Evolutionary conservation across 2,888 invertebrate genomes (phyloP).

Genomic region (Xanthia icteritia): DNA sequence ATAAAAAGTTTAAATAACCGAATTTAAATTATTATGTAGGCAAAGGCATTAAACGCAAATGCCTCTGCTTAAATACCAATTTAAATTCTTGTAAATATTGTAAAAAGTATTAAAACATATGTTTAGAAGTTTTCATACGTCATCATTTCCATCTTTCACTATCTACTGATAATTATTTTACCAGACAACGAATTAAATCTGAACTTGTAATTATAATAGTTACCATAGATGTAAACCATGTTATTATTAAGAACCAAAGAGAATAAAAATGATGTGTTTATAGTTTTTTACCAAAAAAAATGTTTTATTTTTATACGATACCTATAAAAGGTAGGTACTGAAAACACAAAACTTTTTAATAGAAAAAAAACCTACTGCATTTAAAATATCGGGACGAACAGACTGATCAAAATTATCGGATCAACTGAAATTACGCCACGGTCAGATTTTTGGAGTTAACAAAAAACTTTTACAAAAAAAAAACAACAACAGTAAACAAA

Average conservation of each 20-base stretch:
- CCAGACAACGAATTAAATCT: background rate
- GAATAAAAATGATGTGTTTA: constrained; percentile 73
- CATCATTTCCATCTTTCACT: no score
- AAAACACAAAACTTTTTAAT: background rate
- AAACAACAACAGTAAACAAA: no score
- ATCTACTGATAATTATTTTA: no score
- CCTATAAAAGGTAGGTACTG: background rate
- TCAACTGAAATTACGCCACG: background rate
- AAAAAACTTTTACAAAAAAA: no score
- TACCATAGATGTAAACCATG: constrained; percentile 64
- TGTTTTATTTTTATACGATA: constrained; percentile 39
- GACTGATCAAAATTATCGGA: background rate
- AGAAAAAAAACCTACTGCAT: background rate
- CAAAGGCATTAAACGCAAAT: background rate
- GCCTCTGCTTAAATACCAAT: background rate
- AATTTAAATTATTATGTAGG: constrained; percentile 5
- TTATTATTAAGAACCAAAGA: constrained; percentile 79
- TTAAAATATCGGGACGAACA: background rate
- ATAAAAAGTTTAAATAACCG: background rate
- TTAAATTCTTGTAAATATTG: constrained; percentile 35
- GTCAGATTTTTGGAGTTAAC: background rate
- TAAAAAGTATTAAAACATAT: constrained; percentile 10
- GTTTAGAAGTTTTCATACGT: constrained; percentile 3
- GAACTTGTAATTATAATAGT: constrained; percentile 48
- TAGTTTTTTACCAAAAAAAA: constrained; percentile 43